Evolutionary conservation across 2,888 invertebrate species (phyloP).

Genomic region (Prosapia bicincta): DNA sequence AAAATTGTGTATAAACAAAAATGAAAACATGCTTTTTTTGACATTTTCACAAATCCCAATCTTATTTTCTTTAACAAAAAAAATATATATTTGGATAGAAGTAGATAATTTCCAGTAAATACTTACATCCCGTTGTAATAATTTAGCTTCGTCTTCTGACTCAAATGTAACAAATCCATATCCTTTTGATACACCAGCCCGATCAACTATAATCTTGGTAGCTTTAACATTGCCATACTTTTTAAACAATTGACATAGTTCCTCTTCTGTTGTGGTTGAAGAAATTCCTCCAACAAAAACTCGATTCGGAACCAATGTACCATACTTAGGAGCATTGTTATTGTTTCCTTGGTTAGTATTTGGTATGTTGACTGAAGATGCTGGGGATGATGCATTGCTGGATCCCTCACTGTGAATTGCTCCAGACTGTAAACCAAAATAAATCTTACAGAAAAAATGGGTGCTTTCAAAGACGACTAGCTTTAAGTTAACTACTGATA

Average conservation of each 20-base stretch:
- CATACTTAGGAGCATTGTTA: conserved; percentile 54
- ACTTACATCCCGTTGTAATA: conserved; percentile 65
- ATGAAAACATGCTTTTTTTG: too few relatives aligned
- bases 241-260: conserved; percentile 87
- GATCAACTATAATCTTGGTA: conserved; percentile 91
- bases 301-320: conserved; percentile 77
- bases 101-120: too few relatives aligned
- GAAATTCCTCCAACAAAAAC: conserved; percentile 97
- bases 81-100: too few relatives aligned
- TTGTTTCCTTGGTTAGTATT: conserved; percentile 25
- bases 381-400: conserved; percentile 30
- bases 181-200: conserved; percentile 93
- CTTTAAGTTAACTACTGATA: too few relatives aligned
- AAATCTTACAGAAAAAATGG: too few relatives aligned
- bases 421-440: conserved; percentile 25
- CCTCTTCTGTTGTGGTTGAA: conserved; percentile 87
- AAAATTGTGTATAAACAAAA: too few relatives aligned
- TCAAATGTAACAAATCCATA: conserved; percentile 87
- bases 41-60: too few relatives aligned
- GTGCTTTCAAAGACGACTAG: too few relatives aligned
- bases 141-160: conserved; percentile 79
- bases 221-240: conserved; percentile 85
- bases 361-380: conserved; percentile 21
- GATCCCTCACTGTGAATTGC: conserved; percentile 28
- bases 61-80: too few relatives aligned